A percentile compares a stretch with the other conserved stretches of the same genome.
These are phyloP conservation scores for Caenorhabditis plicata DNA, from an alignment of 2,888 invertebrate genomes.

Conservation along the genomic window DNA sequence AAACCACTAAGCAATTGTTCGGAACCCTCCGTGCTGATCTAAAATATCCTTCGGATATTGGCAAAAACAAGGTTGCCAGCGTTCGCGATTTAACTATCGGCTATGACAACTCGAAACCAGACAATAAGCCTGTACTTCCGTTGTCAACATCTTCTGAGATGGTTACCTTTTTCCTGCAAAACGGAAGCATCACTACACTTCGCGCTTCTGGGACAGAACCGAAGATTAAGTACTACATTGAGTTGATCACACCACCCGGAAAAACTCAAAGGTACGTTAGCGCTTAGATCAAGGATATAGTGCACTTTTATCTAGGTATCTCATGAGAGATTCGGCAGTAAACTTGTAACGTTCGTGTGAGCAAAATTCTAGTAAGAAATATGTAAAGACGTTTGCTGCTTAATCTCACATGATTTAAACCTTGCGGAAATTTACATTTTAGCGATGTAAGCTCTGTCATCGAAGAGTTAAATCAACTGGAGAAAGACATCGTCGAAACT, in stretches of 20 bases:
- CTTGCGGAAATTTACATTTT: slow-evolving; percentile 7
- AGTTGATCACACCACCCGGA: slow-evolving; percentile 70
- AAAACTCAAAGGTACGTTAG: slow-evolving; percentile 46
- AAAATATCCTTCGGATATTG: slow-evolving; percentile 69
- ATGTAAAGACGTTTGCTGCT: no score
- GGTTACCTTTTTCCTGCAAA: slow-evolving; percentile 88
- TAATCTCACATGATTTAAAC: neutral
- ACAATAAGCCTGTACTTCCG: slow-evolving; percentile 74
- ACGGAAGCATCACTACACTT: slow-evolving; percentile 81
- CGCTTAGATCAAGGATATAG: neutral
- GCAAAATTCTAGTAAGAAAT: no score
- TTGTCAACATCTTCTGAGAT: slow-evolving; percentile 75
- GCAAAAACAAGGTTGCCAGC: slow-evolving; percentile 70
- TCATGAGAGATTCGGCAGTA: neutral
- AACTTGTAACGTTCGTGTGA: no score
- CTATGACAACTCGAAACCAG: slow-evolving; percentile 76
- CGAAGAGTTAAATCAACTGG: slow-evolving; percentile 52
- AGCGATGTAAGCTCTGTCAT: slow-evolving; percentile 53
- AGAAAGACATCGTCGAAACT: slow-evolving; percentile 55
- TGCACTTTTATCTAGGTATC: neutral
- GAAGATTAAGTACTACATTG: slow-evolving; percentile 97
- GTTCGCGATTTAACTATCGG: slow-evolving; percentile 89
- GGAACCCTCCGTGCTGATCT: slow-evolving; percentile 51
- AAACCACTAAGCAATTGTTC: slow-evolving; percentile 56
- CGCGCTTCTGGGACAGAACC: slow-evolving; percentile 98